Evolutionary conservation across 1,140 invertebrate species (phyloP), one percentile per base, ranked within the genome.

Genomic region (Caenorhabditis tropicalis): DNA sequence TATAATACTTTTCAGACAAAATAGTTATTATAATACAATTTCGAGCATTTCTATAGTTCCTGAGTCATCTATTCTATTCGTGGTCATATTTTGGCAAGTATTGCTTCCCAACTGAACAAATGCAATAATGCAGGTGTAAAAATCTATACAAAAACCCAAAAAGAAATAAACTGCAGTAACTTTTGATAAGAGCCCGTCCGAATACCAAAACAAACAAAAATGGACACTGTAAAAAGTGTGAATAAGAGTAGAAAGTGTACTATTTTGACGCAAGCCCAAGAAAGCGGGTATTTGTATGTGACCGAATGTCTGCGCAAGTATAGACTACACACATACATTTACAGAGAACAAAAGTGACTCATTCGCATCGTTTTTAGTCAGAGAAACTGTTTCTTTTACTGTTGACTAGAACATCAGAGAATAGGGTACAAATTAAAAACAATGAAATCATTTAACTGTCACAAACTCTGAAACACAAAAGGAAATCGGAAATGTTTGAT

Each of bases 191-290:
- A 74, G 36, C 29, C 65, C 21, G 9, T 19, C 1, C 39, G 65
- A 36, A 33, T 43, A 74, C n/a, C 29, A 43, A 31, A 24, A 24
- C 36, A 74, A 74, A 74, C 36, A 74, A 7, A 21, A n/a, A 74
- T 36, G 43, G 53, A 27, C 39, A 43, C 2, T 46, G 31, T n/a
- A 74, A 21, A 7, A 74, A 74, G 65, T 74, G 65, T 74, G 65
- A 74, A 74, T 74, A 56, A 51, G 31, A n/a, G n/a, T n/a, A 39
- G 65, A 74, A 39, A 46, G 65, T 43, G 65, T 74, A 43, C 65
- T 21, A 43, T 74, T 43, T 56, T 56, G 53, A 56, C 7, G 53
- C 21, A 43, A 74, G 65, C 21, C 33, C 36, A 16, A 24, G 43
- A 2, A 39, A 39, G 21, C 65, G 36, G 36, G 65, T 65, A 65